These are phyloP conservation scores for Tridacna crocea DNA, from an alignment of 2,888 invertebrate genomes.

Conservation along the genomic window DNA sequence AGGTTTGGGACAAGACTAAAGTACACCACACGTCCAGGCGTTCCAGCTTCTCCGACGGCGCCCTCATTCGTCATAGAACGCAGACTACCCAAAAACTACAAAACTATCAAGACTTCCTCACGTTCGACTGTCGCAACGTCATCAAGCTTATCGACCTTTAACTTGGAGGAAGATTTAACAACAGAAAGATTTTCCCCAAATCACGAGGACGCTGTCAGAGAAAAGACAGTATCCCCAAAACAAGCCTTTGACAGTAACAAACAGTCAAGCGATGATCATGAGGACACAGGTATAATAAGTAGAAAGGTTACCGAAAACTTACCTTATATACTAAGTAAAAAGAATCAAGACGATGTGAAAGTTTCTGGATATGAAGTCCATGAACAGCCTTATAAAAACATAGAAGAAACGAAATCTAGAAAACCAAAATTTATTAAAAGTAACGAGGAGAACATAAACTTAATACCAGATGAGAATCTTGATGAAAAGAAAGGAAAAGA, in stretches of 20 bases:
- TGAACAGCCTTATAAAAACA: background rate
- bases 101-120: slow-evolving; percentile 19
- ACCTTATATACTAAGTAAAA: background rate
- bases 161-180: background rate
- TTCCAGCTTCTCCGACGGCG: background rate
- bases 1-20: slow-evolving; percentile 15
- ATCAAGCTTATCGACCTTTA: slow-evolving; percentile 22
- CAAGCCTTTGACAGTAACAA: slow-evolving; percentile 15
- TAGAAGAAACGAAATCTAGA: background rate
- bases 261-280: background rate
- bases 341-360: background rate
- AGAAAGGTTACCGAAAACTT: background rate
- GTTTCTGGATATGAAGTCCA: background rate
- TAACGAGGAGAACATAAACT: background rate
- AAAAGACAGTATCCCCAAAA: background rate
- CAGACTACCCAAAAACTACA: slow-evolving; percentile 1
- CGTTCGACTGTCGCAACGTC: slow-evolving; percentile 30
- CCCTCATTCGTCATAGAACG: slow-evolving; percentile 2
- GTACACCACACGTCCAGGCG: slow-evolving; percentile 1
- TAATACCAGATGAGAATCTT: background rate
- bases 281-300: background rate
- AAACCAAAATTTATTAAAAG: background rate
- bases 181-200: background rate
- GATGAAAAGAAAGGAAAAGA: background rate
- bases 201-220: background rate